Percentiles rank a stretch among this genome's conserved stretches.
These are phyloP conservation scores for Lasioglossum pauxillum DNA, from an alignment of 2,888 invertebrate genomes.

Conservation along the genomic window DNA sequence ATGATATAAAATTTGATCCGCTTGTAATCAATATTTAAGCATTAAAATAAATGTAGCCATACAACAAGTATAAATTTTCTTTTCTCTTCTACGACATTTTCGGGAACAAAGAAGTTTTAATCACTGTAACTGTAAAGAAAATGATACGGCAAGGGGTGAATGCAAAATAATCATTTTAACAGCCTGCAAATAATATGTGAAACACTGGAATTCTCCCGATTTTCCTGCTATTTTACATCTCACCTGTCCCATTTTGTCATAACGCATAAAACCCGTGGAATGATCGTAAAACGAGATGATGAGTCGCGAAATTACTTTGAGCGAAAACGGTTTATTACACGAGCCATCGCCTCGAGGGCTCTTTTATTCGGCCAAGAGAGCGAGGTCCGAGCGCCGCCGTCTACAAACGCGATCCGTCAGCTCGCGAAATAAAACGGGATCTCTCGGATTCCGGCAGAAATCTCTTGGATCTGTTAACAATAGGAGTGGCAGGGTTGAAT, in stretches of 20 bases:
- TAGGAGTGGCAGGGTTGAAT: not conserved
- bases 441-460: not conserved
- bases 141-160: too few relatives aligned
- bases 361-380: not conserved
- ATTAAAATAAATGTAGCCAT: too few relatives aligned
- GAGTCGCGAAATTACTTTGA: not conserved
- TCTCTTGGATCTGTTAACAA: constrained; percentile 1
- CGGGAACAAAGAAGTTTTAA: too few relatives aligned
- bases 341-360: not conserved
- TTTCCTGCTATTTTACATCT: not conserved
- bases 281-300: not conserved
- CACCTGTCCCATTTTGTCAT: not conserved
- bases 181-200: too few relatives aligned
- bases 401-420: not conserved
- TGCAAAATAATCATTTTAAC: too few relatives aligned
- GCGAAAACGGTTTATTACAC: not conserved
- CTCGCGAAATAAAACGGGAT: not conserved
- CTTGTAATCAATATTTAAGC: too few relatives aligned
- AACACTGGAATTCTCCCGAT: too few relatives aligned
- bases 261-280: not conserved
- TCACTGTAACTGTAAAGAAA: too few relatives aligned
- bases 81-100: too few relatives aligned
- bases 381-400: not conserved
- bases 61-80: too few relatives aligned
- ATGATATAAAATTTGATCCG: too few relatives aligned